phyloP scores from a whole-genome alignment of 2,113 vertebrate genomes.

The Mus pahari region DNA sequence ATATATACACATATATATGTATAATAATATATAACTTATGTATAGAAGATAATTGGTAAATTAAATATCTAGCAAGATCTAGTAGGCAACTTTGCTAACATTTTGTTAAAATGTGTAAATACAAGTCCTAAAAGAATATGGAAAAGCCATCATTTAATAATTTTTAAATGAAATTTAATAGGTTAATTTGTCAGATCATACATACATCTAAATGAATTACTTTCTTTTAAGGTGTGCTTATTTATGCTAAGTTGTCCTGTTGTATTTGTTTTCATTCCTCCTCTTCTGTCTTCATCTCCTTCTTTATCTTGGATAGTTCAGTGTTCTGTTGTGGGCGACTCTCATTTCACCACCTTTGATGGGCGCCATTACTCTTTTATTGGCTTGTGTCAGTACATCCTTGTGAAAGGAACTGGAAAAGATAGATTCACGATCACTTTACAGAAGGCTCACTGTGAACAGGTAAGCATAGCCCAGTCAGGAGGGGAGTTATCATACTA shows the following conservation, averaged over 20 bases:
- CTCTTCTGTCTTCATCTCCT: background rate
- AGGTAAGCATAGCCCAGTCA: slow-evolving; percentile 86
- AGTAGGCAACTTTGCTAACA: slow-evolving; percentile 4
- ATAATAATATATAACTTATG: background rate
- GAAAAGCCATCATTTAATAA: background rate
- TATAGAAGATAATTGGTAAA: slow-evolving; percentile 36
- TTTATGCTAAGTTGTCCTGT: background rate
- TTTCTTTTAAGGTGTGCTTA: background rate
- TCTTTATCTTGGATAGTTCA: slow-evolving; percentile 87
- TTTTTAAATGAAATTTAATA: slow-evolving; percentile 5
- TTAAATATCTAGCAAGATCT: slow-evolving; percentile 11
- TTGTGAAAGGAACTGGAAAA: slow-evolving; percentile 94
- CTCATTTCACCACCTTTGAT: slow-evolving; percentile 97
- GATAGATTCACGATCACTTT: slow-evolving; percentile 94
- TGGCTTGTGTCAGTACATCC: slow-evolving; percentile 95
- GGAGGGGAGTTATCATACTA: background rate
- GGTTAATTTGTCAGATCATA: slow-evolving; percentile 26
- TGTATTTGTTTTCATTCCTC: background rate
- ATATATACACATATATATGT: background rate
- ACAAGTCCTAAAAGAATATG: background rate
- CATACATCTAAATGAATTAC: slow-evolving; percentile 5
- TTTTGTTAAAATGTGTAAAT: background rate
- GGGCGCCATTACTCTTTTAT: slow-evolving; percentile 96
- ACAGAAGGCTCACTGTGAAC: slow-evolving; percentile 94
- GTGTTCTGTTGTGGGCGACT: slow-evolving; percentile 93